A percentile compares a stretch with the other conserved stretches of the same genome.
Evolutionary conservation across 2,888 invertebrate genomes (phyloP).

Genomic region (Acleris holmiana): DNA sequence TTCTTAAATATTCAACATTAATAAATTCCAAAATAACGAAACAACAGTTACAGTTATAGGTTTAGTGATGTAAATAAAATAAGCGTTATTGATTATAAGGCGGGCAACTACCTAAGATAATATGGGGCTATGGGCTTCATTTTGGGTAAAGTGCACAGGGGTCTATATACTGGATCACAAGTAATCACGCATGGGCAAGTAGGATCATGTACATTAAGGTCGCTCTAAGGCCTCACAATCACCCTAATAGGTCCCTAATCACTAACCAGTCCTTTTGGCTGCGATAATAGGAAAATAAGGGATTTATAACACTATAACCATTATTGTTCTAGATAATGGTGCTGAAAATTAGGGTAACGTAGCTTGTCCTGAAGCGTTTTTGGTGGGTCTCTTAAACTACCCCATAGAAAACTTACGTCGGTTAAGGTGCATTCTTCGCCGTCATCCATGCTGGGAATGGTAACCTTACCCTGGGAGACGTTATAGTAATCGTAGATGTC

Average conservation of each 20-base stretch:
- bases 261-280: slow-evolving; percentile 26
- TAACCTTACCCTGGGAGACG: slow-evolving; percentile 98
- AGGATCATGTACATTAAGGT: background rate
- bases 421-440: slow-evolving; percentile 95
- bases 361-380: slow-evolving; percentile 24
- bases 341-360: slow-evolving; percentile 13
- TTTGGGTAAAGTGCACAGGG: slow-evolving; percentile 13
- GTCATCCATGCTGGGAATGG: slow-evolving; percentile 98
- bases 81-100: slow-evolving; percentile 27
- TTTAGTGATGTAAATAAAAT: slow-evolving; percentile 31
- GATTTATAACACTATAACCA: slow-evolving; percentile 15
- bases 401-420: slow-evolving; percentile 89
- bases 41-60: background rate
- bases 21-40: background rate
- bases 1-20: slow-evolving; percentile 8
- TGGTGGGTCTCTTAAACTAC: slow-evolving; percentile 22
- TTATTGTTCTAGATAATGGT: slow-evolving; percentile 33
- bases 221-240: background rate
- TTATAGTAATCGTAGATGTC: slow-evolving; percentile 97
- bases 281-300: slow-evolving; percentile 16
- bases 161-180: slow-evolving; percentile 6
- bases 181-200: slow-evolving; percentile 8
- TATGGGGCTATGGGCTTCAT: slow-evolving; percentile 9
- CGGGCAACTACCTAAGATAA: slow-evolving; percentile 13
- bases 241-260: slow-evolving; percentile 7